phyloP scores from a whole-genome alignment of 2,113 vertebrate species.

The Carollia perspicillata region DNA sequence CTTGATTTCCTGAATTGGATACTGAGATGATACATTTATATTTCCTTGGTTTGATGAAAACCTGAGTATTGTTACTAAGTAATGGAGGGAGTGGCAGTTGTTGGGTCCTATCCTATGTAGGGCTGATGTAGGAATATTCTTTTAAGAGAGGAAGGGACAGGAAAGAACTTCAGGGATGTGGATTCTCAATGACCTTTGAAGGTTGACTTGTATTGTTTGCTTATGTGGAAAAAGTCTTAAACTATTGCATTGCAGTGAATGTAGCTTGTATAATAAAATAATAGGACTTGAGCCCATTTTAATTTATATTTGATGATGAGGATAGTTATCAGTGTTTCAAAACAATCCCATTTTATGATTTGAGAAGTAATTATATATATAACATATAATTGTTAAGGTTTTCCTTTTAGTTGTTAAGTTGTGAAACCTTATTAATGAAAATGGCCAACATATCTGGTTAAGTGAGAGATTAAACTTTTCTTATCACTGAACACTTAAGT shows the following conservation, averaged over 20 bases:
- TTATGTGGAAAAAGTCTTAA: neutral
- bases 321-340: neutral
- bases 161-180: neutral
- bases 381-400: neutral
- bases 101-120: neutral
- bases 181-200: neutral
- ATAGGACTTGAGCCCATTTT: neutral
- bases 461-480: slow-evolving; percentile 10
- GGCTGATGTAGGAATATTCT: neutral
- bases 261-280: neutral
- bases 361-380: neutral
- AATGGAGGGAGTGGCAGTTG: neutral
- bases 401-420: neutral
- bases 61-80: neutral
- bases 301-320: neutral
- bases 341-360: neutral
- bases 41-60: neutral
- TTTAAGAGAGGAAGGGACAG: neutral
- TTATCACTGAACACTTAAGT: neutral
- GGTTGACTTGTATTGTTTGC: neutral
- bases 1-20: neutral
- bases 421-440: slow-evolving; percentile 5
- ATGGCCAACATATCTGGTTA: neutral
- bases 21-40: neutral
- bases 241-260: neutral